Conservation (phyloP, 2,888 invertebrate genomes). For the Cryptocephalus primarius region DNA sequence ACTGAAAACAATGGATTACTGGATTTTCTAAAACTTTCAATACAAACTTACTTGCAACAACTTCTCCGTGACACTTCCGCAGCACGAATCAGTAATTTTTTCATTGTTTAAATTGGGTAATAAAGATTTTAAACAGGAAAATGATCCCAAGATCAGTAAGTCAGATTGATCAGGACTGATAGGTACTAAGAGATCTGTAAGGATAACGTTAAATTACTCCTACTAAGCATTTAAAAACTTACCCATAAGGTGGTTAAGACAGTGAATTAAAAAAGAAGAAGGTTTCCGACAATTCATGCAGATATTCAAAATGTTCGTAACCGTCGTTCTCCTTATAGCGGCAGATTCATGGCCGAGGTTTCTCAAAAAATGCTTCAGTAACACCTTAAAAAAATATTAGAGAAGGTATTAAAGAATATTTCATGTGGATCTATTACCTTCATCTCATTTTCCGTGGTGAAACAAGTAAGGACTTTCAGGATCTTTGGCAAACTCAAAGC, state of each 20-base stretch:
- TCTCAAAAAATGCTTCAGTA: constrained; percentile 55
- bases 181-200: constrained; percentile 30
- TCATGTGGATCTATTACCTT: constrained; percentile 36
- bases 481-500: constrained; percentile 53
- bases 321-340: constrained; percentile 69
- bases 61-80: constrained; percentile 8
- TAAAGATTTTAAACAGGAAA: constrained; percentile 53
- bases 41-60: constrained; percentile 16
- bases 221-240: constrained; percentile 10
- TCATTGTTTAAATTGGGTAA: constrained; percentile 42
- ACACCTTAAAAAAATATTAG: constrained; percentile 37
- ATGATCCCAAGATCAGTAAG: constrained; percentile 50
- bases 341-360: constrained; percentile 56
- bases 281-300: constrained; percentile 70
- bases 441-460: constrained; percentile 59
- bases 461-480: constrained; percentile 53
- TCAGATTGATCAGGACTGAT: constrained; percentile 33
- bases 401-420: neutral
- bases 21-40: neutral
- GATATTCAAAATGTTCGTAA: constrained; percentile 67
- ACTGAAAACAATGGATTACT: constrained; percentile 39
- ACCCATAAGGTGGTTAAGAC: constrained; percentile 54
- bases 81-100: constrained; percentile 7
- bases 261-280: constrained; percentile 51
- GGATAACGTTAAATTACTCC: constrained; percentile 1